Percentiles rank a stretch among this genome's conserved stretches.
Conservation (phyloP, 2,888 invertebrate genomes). For the Buathra laborator region DNA sequence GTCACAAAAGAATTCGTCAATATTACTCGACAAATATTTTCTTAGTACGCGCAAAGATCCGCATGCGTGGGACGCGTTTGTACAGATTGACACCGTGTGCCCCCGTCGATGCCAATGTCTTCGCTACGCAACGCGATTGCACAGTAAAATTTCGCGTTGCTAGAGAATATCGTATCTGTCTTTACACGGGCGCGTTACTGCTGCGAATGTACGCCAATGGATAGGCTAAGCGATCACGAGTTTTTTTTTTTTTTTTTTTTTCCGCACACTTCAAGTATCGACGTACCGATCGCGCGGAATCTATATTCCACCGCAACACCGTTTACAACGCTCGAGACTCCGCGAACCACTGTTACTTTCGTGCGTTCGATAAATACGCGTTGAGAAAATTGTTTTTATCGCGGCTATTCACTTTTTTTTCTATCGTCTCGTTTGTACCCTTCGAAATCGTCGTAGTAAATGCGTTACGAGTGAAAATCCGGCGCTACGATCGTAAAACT, state of each 20-base stretch:
- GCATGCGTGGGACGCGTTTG: no score
- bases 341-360: not conserved
- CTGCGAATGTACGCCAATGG: slow-evolving; percentile 40
- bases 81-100: not conserved
- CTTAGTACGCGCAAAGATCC: not conserved
- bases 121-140: not conserved
- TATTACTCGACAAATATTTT: not conserved
- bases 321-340: not conserved
- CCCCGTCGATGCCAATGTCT: not conserved
- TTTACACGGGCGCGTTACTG: slow-evolving; percentile 50
- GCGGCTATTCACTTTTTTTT: not conserved
- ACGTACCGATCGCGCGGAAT: not conserved
- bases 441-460: no score
- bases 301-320: slow-evolving; percentile 14
- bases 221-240: slow-evolving; percentile 1
- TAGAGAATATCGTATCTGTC: slow-evolving; percentile 32
- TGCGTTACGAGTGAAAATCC: no score
- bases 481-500: no score
- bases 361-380: not conserved
- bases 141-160: not conserved
- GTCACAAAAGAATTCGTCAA: not conserved
- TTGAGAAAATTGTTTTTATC: not conserved
- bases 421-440: slow-evolving; percentile 1
- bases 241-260: not conserved
- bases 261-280: slow-evolving; percentile 26